These are phyloP conservation scores for Aphis craccivora DNA, from an alignment of 1,140 invertebrate species.

Conservation along the genomic window DNA sequence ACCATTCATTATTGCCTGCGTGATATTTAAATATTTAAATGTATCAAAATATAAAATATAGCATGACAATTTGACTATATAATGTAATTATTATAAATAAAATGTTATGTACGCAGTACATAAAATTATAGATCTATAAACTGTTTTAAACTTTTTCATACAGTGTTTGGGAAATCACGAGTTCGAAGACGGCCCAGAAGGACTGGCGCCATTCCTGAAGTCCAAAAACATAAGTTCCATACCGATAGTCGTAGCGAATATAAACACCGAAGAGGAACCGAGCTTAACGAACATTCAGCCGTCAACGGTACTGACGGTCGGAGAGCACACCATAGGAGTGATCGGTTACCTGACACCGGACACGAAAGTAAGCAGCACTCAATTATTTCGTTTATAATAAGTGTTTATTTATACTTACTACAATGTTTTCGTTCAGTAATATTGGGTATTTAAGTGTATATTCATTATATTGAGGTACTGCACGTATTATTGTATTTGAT, in stretches of 20 bases:
- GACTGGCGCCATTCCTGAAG: conserved; percentile 79
- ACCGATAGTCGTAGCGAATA: conserved; percentile 80
- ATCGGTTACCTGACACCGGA: conserved; percentile 83
- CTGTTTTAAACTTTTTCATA: not conserved
- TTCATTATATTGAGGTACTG: not conserved
- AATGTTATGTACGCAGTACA: not conserved
- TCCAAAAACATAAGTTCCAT: conserved; percentile 65
- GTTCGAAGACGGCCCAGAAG: conserved; percentile 82
- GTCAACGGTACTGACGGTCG: conserved; percentile 73
- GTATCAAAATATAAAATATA: too few species aligned
- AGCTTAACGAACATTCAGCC: conserved; percentile 69
- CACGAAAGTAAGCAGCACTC: conserved; percentile 34
- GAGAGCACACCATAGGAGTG: conserved; percentile 76
- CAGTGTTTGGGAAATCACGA: conserved; percentile 94
- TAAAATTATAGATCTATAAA: too few species aligned
- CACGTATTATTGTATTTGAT: not conserved
- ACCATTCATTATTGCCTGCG: too few species aligned
- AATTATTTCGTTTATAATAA: not conserved
- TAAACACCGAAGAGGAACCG: conserved; percentile 76
- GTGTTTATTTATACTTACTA: not conserved
- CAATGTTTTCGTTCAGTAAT: not conserved
- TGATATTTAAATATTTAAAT: too few species aligned
- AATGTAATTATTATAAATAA: too few species aligned
- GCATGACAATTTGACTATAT: too few species aligned
- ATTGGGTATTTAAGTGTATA: not conserved